Evolutionary conservation across 1,140 invertebrate genomes (phyloP), one percentile per base, ranked within the genome.

Genomic region (Brachionus rubens): DNA sequence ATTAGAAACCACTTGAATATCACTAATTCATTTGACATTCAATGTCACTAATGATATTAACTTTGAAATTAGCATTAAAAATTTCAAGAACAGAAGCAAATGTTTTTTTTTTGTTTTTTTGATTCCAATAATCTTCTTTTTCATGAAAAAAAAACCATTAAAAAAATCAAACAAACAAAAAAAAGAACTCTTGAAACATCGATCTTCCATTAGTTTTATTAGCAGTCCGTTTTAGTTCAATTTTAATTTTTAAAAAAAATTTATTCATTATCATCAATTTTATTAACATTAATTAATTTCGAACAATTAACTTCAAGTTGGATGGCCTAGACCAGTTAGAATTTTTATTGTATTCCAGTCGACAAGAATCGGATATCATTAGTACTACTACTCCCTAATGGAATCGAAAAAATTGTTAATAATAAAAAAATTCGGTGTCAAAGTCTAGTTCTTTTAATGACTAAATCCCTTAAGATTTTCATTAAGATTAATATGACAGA

Each of bases 221-320:
- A 65, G 33, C 33, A 65, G 30, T 59, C 54, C 54, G 54, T 33
- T 59, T 36, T 59, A 33, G 26, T 59, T 59, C 30, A 16, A 36
- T 59, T 59, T 19, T 36, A 33, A 3, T 52, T 40, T 59, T 36
- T 59, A 7, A 7, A 46, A 46, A 43, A 43, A 24, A 43, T 65
- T 65, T 65, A 41, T 36, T 65, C 26, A 65, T 65, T 65, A 65
- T 65, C 59, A 65, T 65, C 59, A 65, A 43, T 43, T 43, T 41
- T 24, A 65, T 65, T 65, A 65, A 65, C 59, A 65, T 65, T 65
- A 65, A 65, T 65, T 65, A 65, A 65, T 65, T 65, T 65, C 59
- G 40, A 65, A 41, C 59, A 65, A 65, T 65, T 65, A 65, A 41
- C 41, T 65, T 65, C 59, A 65, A 65, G 40, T 41, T n/a, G n/a